These are phyloP conservation scores for Lamprologus speciosus DNA, from an alignment of 2,113 vertebrate genomes.

Conservation along the genomic window DNA sequence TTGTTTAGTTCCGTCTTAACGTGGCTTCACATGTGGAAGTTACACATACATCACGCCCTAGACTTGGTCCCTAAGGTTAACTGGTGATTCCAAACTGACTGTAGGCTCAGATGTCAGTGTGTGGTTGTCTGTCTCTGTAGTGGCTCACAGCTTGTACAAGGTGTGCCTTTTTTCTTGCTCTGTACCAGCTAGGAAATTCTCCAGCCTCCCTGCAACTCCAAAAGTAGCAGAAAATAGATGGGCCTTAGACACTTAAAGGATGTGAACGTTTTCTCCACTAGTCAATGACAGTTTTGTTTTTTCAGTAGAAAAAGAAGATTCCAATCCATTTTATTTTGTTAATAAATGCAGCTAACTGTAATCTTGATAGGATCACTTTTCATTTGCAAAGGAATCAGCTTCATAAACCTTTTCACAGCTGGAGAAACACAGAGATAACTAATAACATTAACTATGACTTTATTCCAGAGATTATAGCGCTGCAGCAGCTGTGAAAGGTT, in stretches of 20 bases:
- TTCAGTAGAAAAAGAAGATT: background rate
- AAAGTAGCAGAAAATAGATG: background rate
- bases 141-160: background rate
- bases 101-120: background rate
- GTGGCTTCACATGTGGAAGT: background rate
- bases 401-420: background rate
- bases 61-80: background rate
- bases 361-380: background rate
- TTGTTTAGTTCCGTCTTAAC: background rate
- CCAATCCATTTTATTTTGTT: background rate
- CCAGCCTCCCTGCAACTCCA: background rate
- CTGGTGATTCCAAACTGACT: background rate
- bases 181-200: background rate
- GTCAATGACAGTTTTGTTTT: background rate
- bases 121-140: background rate
- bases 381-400: background rate
- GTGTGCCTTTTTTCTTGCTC: background rate
- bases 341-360: background rate
- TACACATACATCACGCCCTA: background rate
- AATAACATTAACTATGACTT: background rate
- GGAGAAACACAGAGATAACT: background rate
- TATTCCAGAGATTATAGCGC: background rate
- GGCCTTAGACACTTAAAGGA: background rate
- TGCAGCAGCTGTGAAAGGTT: background rate
- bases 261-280: background rate